Base-by-base conservation (phyloP, 1,140 invertebrate species). In the Ostrea edulis region DNA sequence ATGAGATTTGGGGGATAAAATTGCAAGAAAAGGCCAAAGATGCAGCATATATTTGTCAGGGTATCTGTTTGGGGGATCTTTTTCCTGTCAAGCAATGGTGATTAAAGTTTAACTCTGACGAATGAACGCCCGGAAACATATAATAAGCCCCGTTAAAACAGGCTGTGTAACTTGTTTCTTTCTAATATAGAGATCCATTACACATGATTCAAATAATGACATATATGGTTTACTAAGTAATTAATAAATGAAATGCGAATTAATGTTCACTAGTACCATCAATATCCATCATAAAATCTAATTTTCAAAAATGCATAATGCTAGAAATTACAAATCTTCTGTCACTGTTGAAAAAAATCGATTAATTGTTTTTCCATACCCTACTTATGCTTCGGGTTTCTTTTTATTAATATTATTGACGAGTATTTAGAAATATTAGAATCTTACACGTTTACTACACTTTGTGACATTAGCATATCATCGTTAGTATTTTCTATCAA, bases 11-110 rank as follows among this genome's bases (percentile, higher is more conserved):
- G 9, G 8, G 68, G 68, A 77, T 77, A 25, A 77, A 35, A 25
- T 77, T 77, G 68, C 68, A 77, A 9, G 55, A 77, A 77, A 35
- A 77, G 68, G 68, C 25, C 68, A 77, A 77, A 77, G 29, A 77
- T 77, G 68, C 68, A 77, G 29, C 68, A 77, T 77, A 77, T 77
- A 14, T 77, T 35, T 29, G 25, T 5, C 20, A 11, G 14, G 25
- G 22, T 77, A 77, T 77, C 25, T 77, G 68, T 77, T 25, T 9
- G 25, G 29, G 25, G 29, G 68, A 17, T 77, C 68, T 77, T 77
- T 71, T 77, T 77, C 25, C 68, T 29, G 68, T 14, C 68, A 35
- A 35, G 68, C 0, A 29, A 12, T 35, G 25, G 25, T 77, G 68
- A 20, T 62, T 62, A 7, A 62, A 62, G 55, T 62, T 55, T 20